Evolutionary conservation across 2,113 vertebrate genomes (phyloP), one percentile per base, ranked within the genome.

Genomic region (Sturnira hondurensis): DNA sequence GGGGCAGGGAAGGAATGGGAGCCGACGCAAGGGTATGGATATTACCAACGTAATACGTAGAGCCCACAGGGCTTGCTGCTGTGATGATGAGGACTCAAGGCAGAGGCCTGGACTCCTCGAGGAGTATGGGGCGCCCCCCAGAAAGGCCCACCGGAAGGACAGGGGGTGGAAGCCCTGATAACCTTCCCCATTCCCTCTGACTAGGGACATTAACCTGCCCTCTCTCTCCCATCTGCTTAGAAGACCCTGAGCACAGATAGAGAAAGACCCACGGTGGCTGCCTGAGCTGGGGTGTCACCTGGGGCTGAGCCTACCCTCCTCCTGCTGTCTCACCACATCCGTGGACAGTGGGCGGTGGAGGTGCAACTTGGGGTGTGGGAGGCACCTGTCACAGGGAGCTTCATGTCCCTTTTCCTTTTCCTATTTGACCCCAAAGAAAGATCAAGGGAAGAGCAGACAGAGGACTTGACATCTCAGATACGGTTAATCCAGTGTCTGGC

Each of bases 301-400:
- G 38, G 68, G 24, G 38, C 67, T 41, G 81, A 31, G 33, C 63
- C 20, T 76, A 47, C 45, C 16, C 3, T 14, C 47, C 3, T 26
- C n/a, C 15, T 22, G 6, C 38, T 1, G 26, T 24, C 43, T 88
- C 3, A 14, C 9, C 16, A 4, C 43, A 8, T 45, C 83, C 31
- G 38, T 33, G 47, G 43, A n/a, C 10, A 33, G 22, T 38, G 52
- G 16, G 11, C 41, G 3, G 1, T 28, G 26, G 89, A 74, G 45
- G 8, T n/a, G 13, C 12, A 4, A 38, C 3, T n/a, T 0, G 0
- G 19, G 43, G 22, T 7, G 4, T 7, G 1, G 0, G 52, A 3
- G 12, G 31, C 43, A 24, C 4, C 52, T 71, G 13, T 43, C 31
- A 22, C 33, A 80, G 43, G 6, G 7, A n/a, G 2, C 7, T 14